Base-by-base conservation (phyloP, 2,113 vertebrate genomes). In the Neotoma lepida region DNA sequence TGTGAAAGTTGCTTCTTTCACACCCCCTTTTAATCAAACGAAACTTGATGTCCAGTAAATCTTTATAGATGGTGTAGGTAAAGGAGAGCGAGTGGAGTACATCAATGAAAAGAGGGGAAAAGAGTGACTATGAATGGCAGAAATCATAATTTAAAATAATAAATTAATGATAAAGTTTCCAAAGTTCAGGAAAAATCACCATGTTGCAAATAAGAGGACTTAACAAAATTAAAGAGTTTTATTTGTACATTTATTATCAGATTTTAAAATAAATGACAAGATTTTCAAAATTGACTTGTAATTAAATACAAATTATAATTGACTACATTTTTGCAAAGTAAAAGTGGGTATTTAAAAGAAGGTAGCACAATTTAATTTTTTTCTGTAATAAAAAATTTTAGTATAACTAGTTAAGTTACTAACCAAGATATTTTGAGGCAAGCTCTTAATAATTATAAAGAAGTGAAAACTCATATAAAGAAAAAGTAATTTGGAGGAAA, bases 21-120 rank as follows among this genome's bases (percentile, higher is more conserved):
- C n/a, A n/a, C n/a, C n/a, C n/a, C n/a, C n/a, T n/a, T n/a, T n/a
- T n/a, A 63, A 68, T 15, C 61, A n/a, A 86, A 68, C 1, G 8
- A 49, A 68, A 49, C 18, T 51, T 68, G 18, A 26, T 86, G 18
- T 44, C 26, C 22, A 88, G 39, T 58, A 71, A 73, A 58, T 41
- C 51, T 20, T 18, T 73, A 33, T 18, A 73, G n/a, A 41, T 0
- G 8, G 35, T n/a, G 2, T 5, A 7, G 44, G 24, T 54, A 33
- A 18, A 1, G 0, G 28, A 24, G 18, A 13, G 4, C 5, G 15
- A 14, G 6, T 33, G 6, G 8, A 30, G 7, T 14, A 39, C 20
- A 54, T 49, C 14, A 30, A 73, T 18, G 5, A 41, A 6, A 41
- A 73, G 8, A 33, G 24, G n/a, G 15, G 12, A 49, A 66, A 66